A percentile compares a stretch with the other conserved stretches of the same genome.
Conservation (phyloP, 2,797 vertebrate genomes). For the Pristis pectinata region DNA sequence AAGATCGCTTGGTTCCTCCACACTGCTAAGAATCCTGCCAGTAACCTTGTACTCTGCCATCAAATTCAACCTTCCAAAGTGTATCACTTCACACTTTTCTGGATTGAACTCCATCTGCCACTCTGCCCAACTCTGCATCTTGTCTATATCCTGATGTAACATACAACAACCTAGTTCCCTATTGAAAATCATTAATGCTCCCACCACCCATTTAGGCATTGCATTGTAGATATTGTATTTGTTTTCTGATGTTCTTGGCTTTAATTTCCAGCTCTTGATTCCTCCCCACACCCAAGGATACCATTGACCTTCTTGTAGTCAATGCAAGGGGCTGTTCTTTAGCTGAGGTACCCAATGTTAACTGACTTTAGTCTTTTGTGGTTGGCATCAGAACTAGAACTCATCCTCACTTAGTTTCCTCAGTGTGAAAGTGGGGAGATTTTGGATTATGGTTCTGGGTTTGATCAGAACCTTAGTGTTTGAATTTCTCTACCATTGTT, state of each 20-base stretch:
- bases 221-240: not conserved
- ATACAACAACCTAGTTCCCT: not conserved
- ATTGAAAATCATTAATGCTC: not conserved
- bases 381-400: not conserved
- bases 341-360: not conserved
- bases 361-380: not conserved
- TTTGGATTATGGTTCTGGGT: not conserved
- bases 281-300: not conserved
- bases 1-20: too few relatives aligned
- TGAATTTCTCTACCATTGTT: not conserved
- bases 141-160: too few relatives aligned
- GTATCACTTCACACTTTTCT: too few relatives aligned
- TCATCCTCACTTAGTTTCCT: not conserved
- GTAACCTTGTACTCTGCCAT: too few relatives aligned
- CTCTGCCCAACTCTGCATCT: too few relatives aligned
- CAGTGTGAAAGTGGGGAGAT: too few relatives aligned
- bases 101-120: too few relatives aligned
- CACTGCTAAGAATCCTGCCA: too few relatives aligned
- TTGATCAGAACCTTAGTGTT: not conserved
- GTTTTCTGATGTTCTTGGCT: not conserved
- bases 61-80: too few relatives aligned
- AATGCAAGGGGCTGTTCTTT: not conserved
- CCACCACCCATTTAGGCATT: not conserved
- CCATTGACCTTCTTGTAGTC: not conserved
- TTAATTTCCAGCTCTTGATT: not conserved